Percentiles rank a stretch among this genome's conserved stretches.
Conservation (phyloP, 2,797 vertebrate genomes). For the Hylomyscus alleni region DNA sequence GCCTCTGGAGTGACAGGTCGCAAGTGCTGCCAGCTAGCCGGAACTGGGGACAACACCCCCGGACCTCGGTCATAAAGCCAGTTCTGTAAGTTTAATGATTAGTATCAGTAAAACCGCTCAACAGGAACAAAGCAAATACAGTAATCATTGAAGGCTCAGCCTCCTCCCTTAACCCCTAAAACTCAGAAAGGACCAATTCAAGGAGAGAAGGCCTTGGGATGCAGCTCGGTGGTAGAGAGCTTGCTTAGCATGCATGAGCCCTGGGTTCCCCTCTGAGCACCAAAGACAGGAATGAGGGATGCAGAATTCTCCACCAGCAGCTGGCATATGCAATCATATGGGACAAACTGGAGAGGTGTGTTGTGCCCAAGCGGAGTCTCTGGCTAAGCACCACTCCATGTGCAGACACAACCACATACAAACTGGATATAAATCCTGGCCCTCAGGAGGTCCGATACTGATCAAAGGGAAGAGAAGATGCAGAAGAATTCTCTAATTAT, state of each 20-base stretch:
- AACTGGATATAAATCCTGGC: slow-evolving; percentile 16
- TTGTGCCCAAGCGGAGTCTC: neutral
- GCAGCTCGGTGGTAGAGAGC: neutral
- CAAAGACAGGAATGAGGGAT: neutral
- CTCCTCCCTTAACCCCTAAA: neutral
- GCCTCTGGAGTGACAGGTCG: too few relatives aligned
- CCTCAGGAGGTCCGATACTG: neutral
- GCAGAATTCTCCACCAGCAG: neutral
- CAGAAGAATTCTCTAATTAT: neutral
- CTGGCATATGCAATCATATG: too few relatives aligned
- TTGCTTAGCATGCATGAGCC: neutral
- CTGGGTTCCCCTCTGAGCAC: neutral
- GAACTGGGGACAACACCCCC: slow-evolving; percentile 73
- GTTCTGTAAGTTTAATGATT: neutral
- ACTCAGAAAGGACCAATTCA: neutral
- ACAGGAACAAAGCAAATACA: slow-evolving; percentile 62
- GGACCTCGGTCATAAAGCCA: slow-evolving; percentile 71
- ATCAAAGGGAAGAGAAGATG: neutral
- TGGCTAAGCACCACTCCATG: neutral
- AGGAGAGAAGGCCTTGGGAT: neutral
- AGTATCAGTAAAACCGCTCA: neutral
- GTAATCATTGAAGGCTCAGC: neutral
- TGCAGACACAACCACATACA: neutral
- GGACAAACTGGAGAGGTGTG: neutral
- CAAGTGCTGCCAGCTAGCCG: slow-evolving; percentile 55